These are phyloP conservation scores for Xerus inauris DNA, from an alignment of 2,113 vertebrate genomes.

Conservation along the genomic window DNA sequence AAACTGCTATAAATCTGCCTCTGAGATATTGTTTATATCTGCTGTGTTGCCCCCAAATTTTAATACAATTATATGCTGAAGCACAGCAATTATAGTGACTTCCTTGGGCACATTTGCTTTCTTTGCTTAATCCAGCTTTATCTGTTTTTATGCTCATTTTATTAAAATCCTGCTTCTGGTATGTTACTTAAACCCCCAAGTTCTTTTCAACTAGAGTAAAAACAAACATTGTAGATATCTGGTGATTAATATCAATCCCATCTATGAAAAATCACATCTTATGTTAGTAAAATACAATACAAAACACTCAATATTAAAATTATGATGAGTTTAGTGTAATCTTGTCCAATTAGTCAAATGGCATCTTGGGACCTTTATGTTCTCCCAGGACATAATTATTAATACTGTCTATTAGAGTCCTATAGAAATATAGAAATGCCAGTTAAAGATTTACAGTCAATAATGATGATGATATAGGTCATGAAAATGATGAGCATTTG, in stretches of 20 bases:
- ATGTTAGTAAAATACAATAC: background rate
- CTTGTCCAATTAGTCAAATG: background rate
- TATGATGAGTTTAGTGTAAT: background rate
- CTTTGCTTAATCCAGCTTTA: background rate
- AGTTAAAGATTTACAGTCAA: background rate
- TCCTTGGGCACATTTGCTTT: background rate
- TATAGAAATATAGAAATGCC: background rate
- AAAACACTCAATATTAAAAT: slow-evolving; percentile 36
- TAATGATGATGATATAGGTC: background rate
- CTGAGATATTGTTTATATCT: background rate
- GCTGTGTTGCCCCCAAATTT: background rate
- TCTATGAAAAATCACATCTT: slow-evolving; percentile 27
- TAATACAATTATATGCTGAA: slow-evolving; percentile 9
- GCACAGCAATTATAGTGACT: background rate
- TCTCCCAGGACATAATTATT: background rate
- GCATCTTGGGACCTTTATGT: background rate
- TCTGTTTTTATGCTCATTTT: slow-evolving; percentile 59
- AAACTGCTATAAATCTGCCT: background rate
- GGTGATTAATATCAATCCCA: slow-evolving; percentile 34
- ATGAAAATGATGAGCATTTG: background rate
- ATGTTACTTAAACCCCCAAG: background rate
- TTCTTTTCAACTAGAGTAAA: slow-evolving; percentile 44
- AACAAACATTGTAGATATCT: slow-evolving; percentile 45
- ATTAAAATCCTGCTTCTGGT: slow-evolving; percentile 17
- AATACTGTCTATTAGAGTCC: background rate